Percentiles rank a stretch among this genome's conserved stretches.
phyloP scores from a whole-genome alignment of 2,113 vertebrate species.

The Seriola dumerili region DNA sequence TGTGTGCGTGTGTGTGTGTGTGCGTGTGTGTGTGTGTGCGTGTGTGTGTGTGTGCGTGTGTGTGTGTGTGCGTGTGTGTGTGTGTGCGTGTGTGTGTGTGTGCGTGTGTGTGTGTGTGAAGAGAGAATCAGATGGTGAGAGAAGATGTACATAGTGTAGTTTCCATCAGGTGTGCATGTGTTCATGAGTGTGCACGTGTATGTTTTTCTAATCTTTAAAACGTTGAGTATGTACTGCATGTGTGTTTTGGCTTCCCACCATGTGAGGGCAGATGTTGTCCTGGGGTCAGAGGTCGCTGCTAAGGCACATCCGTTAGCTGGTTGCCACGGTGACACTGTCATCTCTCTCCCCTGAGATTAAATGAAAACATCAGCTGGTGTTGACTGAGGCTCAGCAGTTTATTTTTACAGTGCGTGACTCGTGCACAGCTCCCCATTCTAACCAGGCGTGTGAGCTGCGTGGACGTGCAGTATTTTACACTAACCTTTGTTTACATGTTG shows the following conservation, averaged over 20 bases:
- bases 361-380: background rate
- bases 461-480: background rate
- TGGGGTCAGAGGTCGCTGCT: conserved; percentile 62
- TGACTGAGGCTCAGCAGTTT: conserved; percentile 6
- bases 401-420: background rate
- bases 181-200: background rate
- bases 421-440: background rate
- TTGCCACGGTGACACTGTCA: conserved; percentile 20
- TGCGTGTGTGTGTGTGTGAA: too few relatives aligned
- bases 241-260: conserved; percentile 54
- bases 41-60: too few relatives aligned
- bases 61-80: background rate
- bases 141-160: background rate
- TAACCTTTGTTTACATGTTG: too few relatives aligned
- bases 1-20: background rate
- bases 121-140: background rate
- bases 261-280: conserved; percentile 26
- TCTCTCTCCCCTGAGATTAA: conserved; percentile 4
- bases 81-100: background rate
- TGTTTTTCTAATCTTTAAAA: background rate
- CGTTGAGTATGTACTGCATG: background rate
- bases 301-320: conserved; percentile 44
- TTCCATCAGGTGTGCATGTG: conserved; percentile 9
- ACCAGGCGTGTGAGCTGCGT: too few relatives aligned
- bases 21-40: too few relatives aligned